Evolutionary conservation across 2,888 invertebrate species (phyloP), one percentile per base, ranked within the genome.

Genomic region (Slavum lentiscoides): DNA sequence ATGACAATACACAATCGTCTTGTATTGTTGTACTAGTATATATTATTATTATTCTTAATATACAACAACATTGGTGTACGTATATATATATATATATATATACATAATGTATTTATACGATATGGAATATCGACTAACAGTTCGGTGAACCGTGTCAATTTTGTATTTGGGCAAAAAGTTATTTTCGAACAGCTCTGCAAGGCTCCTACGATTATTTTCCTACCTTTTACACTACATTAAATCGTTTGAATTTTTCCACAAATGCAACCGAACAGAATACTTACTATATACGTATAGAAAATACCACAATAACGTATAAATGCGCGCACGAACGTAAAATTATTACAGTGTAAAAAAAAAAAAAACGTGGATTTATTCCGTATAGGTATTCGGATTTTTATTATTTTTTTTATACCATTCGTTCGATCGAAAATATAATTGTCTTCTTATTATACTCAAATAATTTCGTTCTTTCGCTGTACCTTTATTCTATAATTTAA

Each of bases 191-290:
- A 43, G 30, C 30, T 62, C 19, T 11, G 39, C 30, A 8, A 37
- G 49, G 49, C 30, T 73, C 43, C 23, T 73, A n/a, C 61, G 73
- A 62, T 49, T 62, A 62, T 73, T 74, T 39, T 55, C 23, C 53
- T 74, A 66, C 74, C 64, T 64, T 64, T 74, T 21, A 74, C 74
- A 39, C 74, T 74, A 74, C 74, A 74, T 64, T 74, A 74, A 74
- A 66, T 64, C 74, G 74, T 74, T 74, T 55, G 74, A 74, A 74
- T 74, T 74, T 64, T 21, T 37, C 37, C 53, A n/a, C n/a, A 17
- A 30, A n/a, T 19, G 37, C 37, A 23, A 21, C 23, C 49, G 19
- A 6, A 17, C 30, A 17, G 37, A 39, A 39, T 30, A 30, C 30
- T 4, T 30, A 30, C 30, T 30, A 4, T 30, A 30, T 30, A 30